phyloP scores from a whole-genome alignment of 2,113 vertebrate species.

The Corynorhinus townsendii region DNA sequence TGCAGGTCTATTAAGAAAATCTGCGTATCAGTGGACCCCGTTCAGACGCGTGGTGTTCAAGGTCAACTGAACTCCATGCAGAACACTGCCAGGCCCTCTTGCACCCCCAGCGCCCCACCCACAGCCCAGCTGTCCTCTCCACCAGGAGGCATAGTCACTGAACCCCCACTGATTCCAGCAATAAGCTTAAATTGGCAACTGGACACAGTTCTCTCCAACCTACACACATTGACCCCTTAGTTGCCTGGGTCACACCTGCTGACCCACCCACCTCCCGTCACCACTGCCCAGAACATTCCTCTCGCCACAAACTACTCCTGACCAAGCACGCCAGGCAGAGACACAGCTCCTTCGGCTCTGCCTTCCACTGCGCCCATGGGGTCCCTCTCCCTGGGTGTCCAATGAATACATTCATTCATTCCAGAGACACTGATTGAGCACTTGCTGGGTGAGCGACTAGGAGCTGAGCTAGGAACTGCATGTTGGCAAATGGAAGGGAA shows the following conservation, averaged over 20 bases:
- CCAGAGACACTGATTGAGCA: neutral
- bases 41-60: neutral
- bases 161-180: neutral
- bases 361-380: fast-evolving
- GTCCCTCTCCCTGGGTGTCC: neutral
- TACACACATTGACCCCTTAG: neutral
- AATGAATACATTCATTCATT: neutral
- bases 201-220: neutral
- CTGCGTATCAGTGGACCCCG: neutral
- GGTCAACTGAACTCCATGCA: neutral
- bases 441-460: neutral
- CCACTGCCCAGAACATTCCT: neutral
- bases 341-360: fast-evolving
- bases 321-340: neutral
- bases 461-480: neutral
- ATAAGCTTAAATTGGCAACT: neutral
- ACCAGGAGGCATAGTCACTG: neutral
- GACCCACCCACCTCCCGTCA: neutral
- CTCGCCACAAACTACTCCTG: neutral
- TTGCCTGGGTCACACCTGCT: neutral
- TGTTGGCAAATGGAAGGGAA: neutral
- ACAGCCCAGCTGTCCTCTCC: neutral
- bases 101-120: fast-evolving
- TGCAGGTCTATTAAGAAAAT: neutral
- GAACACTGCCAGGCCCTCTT: neutral